Conservation (phyloP, 2,888 invertebrate species). For the Xylota segnis region DNA sequence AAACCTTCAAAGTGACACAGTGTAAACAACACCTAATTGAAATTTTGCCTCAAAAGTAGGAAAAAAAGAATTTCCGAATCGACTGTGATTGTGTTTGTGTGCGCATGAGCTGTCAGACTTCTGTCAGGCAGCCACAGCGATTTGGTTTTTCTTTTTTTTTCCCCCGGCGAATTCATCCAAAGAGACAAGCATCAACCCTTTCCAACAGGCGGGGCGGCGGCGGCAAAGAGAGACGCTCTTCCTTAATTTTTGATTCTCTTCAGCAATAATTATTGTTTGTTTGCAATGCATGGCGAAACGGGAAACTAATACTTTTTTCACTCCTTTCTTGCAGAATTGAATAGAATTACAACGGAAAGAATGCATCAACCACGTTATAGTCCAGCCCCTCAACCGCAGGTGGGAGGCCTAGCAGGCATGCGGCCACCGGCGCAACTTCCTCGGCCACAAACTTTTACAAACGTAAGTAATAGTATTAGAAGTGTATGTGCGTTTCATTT, state of each 20-base stretch:
- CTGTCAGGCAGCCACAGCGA: slow-evolving; percentile 1
- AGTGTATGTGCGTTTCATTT: slow-evolving; percentile 34
- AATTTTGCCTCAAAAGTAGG: slow-evolving; percentile 16
- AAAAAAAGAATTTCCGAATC: neutral
- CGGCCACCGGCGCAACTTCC: slow-evolving; percentile 79
- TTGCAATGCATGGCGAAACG: slow-evolving; percentile 5
- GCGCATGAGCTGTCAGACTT: slow-evolving; percentile 31
- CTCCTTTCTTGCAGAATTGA: slow-evolving; percentile 56
- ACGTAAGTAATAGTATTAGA: slow-evolving; percentile 83
- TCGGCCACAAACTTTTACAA: slow-evolving; percentile 83
- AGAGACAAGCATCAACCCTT: neutral
- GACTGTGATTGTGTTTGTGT: slow-evolving; percentile 18
- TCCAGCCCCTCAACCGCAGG: slow-evolving; percentile 80
- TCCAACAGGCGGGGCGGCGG: no score
- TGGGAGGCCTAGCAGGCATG: slow-evolving; percentile 79
- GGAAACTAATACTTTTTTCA: slow-evolving; percentile 24
- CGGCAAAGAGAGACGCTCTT: slow-evolving; percentile 1
- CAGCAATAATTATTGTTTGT: slow-evolving; percentile 39
- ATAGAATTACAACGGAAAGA: slow-evolving; percentile 40
- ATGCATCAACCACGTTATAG: slow-evolving; percentile 83
- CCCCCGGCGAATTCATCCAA: slow-evolving; percentile 42
- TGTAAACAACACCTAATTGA: slow-evolving; percentile 69
- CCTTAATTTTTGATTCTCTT: slow-evolving; percentile 10
- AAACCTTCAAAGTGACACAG: slow-evolving; percentile 47
- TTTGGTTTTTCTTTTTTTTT: neutral